Evolutionary conservation across 1,140 invertebrate genomes (phyloP).

Genomic region (Drosophila sturtevanti): DNA sequence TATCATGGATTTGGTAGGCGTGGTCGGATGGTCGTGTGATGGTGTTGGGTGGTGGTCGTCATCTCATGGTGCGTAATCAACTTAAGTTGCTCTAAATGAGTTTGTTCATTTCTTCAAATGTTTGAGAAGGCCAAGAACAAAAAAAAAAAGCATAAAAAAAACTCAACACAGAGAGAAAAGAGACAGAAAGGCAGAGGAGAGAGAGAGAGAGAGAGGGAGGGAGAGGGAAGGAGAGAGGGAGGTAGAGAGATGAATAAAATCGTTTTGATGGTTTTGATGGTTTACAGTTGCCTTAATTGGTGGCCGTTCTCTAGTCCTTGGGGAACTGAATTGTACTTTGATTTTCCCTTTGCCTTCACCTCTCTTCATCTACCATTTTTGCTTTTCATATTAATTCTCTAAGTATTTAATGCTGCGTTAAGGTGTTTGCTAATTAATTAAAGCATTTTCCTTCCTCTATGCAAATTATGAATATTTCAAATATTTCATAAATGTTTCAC

Average conservation of each 20-base stretch:
- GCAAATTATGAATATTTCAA: slow-evolving; percentile 21
- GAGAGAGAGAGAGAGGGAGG: slow-evolving; percentile 43
- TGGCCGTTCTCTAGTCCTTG: slow-evolving; percentile 7
- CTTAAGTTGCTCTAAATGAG: slow-evolving; percentile 77
- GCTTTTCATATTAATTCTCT: not conserved
- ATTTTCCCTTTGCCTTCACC: not conserved
- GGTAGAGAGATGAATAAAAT: slow-evolving; percentile 15
- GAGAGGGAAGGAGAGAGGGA: not conserved
- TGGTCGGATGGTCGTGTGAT: slow-evolving; percentile 18
- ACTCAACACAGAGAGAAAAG: not conserved
- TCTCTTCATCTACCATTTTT: not conserved
- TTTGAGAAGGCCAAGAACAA: slow-evolving; percentile 32
- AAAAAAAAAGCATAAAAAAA: slow-evolving; percentile 13
- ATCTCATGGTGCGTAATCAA: slow-evolving; percentile 58
- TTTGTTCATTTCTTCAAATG: slow-evolving; percentile 69
- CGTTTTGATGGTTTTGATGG: slow-evolving; percentile 34
- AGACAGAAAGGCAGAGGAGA: no score
- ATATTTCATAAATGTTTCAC: slow-evolving; percentile 34
- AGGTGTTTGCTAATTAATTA: slow-evolving; percentile 22
- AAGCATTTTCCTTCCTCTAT: slow-evolving; percentile 10
- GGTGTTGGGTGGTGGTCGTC: slow-evolving; percentile 18
- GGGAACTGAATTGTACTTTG: slow-evolving; percentile 14
- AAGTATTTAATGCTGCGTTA: slow-evolving; percentile 14
- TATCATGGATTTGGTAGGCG: slow-evolving; percentile 56
- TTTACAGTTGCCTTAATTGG: slow-evolving; percentile 17